These are phyloP conservation scores for Ennomos quercinarius DNA, from an alignment of 2,888 invertebrate species.

Conservation along the genomic window DNA sequence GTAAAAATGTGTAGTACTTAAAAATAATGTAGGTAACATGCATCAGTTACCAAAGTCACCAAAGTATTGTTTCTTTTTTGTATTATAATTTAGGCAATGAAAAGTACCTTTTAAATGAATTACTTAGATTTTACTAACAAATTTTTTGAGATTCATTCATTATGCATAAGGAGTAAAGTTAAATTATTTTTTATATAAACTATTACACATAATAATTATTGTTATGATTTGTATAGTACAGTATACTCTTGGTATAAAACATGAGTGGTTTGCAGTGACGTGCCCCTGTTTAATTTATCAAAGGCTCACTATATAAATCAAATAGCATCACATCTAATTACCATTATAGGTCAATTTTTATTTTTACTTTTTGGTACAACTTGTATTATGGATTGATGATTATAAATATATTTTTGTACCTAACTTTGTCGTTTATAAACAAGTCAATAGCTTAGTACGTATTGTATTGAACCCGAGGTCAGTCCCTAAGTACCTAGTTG, in stretches of 20 bases:
- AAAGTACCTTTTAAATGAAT: too few relatives aligned
- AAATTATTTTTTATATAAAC: too few relatives aligned
- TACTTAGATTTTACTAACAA: too few relatives aligned
- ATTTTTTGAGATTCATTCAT: too few relatives aligned
- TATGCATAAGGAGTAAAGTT: too few relatives aligned
- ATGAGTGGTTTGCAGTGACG: too few relatives aligned
- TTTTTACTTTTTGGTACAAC: conserved; percentile 6
- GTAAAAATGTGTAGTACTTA: background rate
- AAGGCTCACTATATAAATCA: too few relatives aligned
- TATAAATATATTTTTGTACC: conserved; percentile 48
- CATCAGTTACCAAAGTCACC: conserved; percentile 28
- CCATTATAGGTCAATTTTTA: conserved; percentile 19
- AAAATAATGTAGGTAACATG: conserved; percentile 16
- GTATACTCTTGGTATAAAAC: too few relatives aligned
- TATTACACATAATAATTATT: too few relatives aligned
- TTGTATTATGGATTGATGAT: conserved; percentile 11
- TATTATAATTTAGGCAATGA: background rate
- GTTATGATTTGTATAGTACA: too few relatives aligned
- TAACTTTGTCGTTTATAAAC: conserved; percentile 38
- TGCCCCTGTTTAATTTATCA: too few relatives aligned
- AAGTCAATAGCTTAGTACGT: background rate
- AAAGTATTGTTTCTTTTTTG: conserved; percentile 6
- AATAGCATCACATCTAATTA: too few relatives aligned
- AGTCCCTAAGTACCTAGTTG: conserved; percentile 3
- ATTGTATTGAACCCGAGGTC: conserved; percentile 30